Percentiles rank a stretch among this genome's conserved stretches.
Evolutionary conservation across 2,113 vertebrate species (phyloP).

Genomic region (Dasypus novemcinctus): DNA sequence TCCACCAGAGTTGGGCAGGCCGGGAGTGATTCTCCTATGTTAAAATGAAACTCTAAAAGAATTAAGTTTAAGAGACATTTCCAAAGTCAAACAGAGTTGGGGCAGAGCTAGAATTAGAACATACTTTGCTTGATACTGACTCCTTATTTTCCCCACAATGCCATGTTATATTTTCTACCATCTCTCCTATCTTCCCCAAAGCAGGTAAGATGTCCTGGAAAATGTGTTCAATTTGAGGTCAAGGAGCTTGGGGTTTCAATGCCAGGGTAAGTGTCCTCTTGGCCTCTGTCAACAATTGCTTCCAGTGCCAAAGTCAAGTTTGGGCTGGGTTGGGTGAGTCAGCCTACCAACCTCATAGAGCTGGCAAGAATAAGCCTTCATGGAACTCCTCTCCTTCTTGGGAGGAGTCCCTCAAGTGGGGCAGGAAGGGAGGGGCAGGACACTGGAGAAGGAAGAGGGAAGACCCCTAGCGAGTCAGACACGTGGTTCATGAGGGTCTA

Average conservation of each 20-base stretch:
- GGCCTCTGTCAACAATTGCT: background rate
- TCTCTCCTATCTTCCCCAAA: background rate
- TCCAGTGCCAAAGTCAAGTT: conserved; percentile 12
- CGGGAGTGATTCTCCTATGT: background rate
- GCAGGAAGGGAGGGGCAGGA: background rate
- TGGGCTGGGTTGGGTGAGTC: conserved; percentile 9
- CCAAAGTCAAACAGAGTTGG: background rate
- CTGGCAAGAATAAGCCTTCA: background rate
- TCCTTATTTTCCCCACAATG: background rate
- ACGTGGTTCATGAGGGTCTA: background rate
- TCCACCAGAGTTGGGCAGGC: background rate
- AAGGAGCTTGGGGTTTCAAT: background rate
- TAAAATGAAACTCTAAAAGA: conserved; percentile 39
- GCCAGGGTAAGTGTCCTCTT: background rate
- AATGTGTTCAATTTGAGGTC: background rate
- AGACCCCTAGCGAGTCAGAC: background rate
- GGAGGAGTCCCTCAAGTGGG: background rate
- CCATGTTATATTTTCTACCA: background rate
- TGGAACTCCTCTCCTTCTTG: background rate
- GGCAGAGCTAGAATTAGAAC: background rate
- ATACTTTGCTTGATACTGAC: background rate
- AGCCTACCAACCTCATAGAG: background rate
- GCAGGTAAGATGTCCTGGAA: background rate
- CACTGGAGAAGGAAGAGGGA: background rate
- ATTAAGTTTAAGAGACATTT: background rate